phyloP scores from a whole-genome alignment of 2,113 vertebrate genomes.

The Lampris megalopsis region DNA sequence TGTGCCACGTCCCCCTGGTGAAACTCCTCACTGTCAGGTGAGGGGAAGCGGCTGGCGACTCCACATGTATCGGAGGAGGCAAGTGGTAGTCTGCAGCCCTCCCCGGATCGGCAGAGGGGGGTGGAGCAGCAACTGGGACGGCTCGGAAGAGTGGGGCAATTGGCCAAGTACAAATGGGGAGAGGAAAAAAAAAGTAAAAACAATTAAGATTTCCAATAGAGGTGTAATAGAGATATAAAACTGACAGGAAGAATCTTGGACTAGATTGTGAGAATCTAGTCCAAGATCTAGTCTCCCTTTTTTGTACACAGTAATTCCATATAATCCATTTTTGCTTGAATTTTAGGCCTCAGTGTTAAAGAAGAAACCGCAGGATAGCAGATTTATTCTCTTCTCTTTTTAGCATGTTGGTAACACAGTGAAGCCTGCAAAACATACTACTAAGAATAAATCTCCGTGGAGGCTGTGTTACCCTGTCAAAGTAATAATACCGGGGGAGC shows the following conservation, averaged over 20 bases:
- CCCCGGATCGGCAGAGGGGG: no score
- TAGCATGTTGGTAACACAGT: neutral
- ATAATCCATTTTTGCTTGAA: neutral
- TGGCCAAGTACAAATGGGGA: no score
- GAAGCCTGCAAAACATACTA: neutral
- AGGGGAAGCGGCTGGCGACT: no score
- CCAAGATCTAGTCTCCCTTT: neutral
- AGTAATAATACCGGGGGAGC: neutral
- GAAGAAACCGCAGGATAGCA: neutral
- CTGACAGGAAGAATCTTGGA: neutral
- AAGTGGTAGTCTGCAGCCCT: no score
- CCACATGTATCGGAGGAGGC: no score
- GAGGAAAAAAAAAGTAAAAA: no score
- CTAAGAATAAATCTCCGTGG: neutral
- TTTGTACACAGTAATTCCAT: neutral
- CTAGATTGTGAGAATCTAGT: no score
- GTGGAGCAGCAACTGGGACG: no score
- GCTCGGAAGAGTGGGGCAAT: no score
- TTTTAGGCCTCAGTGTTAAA: neutral
- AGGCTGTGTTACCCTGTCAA: neutral
- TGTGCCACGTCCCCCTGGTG: no score
- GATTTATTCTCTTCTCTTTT: neutral
- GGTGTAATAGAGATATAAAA: neutral
- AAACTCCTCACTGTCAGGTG: no score
- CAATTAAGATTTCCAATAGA: no score